Evolutionary conservation across 1,140 invertebrate genomes (phyloP), one percentile per base, ranked within the genome.

Genomic region (Argopecten irradians): DNA sequence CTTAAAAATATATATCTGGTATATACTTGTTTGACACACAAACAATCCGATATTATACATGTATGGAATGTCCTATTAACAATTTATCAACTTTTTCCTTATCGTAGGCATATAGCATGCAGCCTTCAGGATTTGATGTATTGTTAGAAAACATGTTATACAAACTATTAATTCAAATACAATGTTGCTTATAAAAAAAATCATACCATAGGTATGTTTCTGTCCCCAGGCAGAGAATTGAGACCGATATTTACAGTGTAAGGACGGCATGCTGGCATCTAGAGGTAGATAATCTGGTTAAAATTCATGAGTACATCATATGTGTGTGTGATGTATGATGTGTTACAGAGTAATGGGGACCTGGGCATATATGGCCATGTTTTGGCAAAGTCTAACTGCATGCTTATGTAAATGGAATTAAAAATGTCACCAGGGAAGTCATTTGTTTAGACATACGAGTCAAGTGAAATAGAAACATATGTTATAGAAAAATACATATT

Each of bases 251-350:
- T n/a, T 28, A 0, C 55, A 71, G 55, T n/a, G 5, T n/a, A 16
- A n/a, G n/a, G n/a, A n/a, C 16, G 22, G 1, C 28, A n/a, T 8
- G 55, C 55, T 71, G 55, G n/a, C n/a, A 28, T 28, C n/a, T n/a
- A 5, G 55, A 71, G n/a, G n/a, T 71, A n/a, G 55, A 71, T 11
- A 7, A 71, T 3, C 55, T 71, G 55, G 55, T 71, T 71, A n/a
- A 71, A 28, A 71, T 71, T 71, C 55, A n/a, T 28, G 55, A 71
- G n/a, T 28, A n/a, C 28, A 71, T 71, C n/a, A 39, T n/a, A 28
- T 71, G 55, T 71, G 28, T 71, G n/a, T n/a, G 55, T 71, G 55
- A 71, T 71, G 55, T 71, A 71, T 71, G 28, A 28, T 71, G 55
- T 16, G 28, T 3, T 5, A n/a, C 5, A 71, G n/a, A 71, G n/a